A percentile compares a stretch with the other conserved stretches of the same genome.
Conservation (phyloP, 2,888 invertebrate species). For the Catocala nupta region DNA sequence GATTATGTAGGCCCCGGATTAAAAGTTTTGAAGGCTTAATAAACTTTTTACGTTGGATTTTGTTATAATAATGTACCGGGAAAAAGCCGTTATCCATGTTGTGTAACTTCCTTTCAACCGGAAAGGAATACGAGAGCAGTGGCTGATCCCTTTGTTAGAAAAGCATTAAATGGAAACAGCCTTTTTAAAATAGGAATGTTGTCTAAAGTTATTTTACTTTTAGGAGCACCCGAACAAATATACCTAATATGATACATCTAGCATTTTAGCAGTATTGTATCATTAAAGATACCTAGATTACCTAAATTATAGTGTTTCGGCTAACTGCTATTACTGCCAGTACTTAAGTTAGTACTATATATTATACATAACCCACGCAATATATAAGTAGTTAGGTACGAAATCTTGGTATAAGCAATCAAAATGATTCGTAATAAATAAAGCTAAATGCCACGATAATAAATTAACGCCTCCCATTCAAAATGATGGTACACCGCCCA, state of each 20-base stretch:
- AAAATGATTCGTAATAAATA: constrained; percentile 57
- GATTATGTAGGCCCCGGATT: constrained; percentile 64
- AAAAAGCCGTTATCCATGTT: constrained; percentile 19
- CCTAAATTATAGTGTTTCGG: too few relatives aligned
- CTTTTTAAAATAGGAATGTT: neutral
- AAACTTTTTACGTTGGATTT: constrained; percentile 48
- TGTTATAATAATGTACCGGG: constrained; percentile 37
- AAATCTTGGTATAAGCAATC: constrained; percentile 39
- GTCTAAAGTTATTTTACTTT: too few relatives aligned
- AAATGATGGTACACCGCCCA: constrained; percentile 74
- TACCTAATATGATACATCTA: too few relatives aligned
- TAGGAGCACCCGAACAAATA: too few relatives aligned
- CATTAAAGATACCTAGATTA: too few relatives aligned
- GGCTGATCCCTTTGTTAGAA: constrained; percentile 9
- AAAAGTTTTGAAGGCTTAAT: constrained; percentile 59
- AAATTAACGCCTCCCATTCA: constrained; percentile 83
- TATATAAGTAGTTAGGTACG: constrained; percentile 20
- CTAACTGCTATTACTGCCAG: too few relatives aligned
- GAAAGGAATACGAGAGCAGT: constrained; percentile 12
- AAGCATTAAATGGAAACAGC: constrained; percentile 6
- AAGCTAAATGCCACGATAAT: constrained; percentile 64
- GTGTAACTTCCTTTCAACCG: constrained; percentile 16
- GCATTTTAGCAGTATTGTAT: too few relatives aligned
- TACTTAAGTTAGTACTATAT: too few relatives aligned
- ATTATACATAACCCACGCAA: neutral